Conservation (phyloP, 2,888 invertebrate species). For the Creontiades dilutus region DNA sequence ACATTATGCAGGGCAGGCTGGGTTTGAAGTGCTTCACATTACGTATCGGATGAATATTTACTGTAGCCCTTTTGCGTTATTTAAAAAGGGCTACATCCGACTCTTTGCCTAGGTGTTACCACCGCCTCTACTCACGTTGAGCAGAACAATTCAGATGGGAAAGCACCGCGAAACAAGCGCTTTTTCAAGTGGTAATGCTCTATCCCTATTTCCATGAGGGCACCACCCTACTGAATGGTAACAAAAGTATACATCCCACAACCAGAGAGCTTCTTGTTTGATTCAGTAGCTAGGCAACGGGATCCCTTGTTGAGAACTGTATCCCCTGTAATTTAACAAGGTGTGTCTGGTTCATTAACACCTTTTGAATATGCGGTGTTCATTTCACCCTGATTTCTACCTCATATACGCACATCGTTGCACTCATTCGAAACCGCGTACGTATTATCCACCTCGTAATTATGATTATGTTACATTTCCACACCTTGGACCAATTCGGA, state of each 20-base stretch:
- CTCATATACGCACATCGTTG: too few species aligned
- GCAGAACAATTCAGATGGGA: neutral
- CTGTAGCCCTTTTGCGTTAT: constrained; percentile 16
- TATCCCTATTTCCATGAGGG: neutral
- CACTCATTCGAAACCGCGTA: too few species aligned
- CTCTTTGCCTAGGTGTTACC: neutral
- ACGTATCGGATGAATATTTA: constrained; percentile 30
- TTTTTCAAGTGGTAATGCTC: constrained; percentile 29
- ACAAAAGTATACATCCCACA: neutral
- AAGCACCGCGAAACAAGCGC: neutral
- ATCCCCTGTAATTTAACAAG: too few species aligned
- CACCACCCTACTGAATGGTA: neutral
- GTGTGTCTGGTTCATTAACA: too few species aligned
- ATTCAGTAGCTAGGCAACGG: neutral
- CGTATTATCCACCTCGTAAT: too few species aligned
- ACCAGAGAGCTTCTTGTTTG: constrained; percentile 1
- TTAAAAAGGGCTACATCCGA: constrained; percentile 40
- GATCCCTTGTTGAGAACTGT: too few species aligned
- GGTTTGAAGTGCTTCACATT: constrained; percentile 38
- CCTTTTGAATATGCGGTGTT: too few species aligned
- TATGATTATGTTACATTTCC: too few species aligned
- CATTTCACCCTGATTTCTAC: too few species aligned
- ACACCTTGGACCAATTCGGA: too few species aligned
- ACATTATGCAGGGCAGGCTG: constrained; percentile 22
- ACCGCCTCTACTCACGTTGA: neutral